phyloP scores from a whole-genome alignment of 1,140 invertebrate species.

The Spodoptera frugiperda region DNA sequence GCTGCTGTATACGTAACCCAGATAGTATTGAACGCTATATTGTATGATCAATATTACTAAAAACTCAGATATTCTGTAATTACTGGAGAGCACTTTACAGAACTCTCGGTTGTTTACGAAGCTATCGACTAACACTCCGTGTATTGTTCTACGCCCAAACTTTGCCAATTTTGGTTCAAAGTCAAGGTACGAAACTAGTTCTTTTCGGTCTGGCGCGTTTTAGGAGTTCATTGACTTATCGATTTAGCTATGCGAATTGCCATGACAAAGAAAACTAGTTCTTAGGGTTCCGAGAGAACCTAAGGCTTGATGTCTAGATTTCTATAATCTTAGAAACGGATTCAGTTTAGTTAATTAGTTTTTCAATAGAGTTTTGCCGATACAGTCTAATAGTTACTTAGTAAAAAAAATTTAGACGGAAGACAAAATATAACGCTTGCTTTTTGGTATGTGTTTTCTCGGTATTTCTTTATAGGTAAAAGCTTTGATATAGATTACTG shows the following conservation, averaged over 20 bases:
- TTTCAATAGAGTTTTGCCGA: no score
- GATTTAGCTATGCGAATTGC: not conserved
- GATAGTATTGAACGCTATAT: not conserved
- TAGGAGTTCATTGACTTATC: conserved; percentile 43
- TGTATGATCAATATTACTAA: not conserved
- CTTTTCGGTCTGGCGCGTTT: conserved; percentile 42
- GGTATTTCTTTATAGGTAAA: not conserved
- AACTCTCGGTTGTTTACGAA: conserved; percentile 14
- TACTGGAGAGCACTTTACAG: conserved; percentile 8
- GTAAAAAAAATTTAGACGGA: no score
- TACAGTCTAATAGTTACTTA: no score
- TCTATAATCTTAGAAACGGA: no score
- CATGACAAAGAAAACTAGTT: conserved; percentile 9
- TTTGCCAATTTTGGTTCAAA: conserved; percentile 4
- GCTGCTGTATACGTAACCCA: not conserved
- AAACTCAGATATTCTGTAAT: not conserved
- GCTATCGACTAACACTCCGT: conserved; percentile 12
- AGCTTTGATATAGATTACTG: not conserved
- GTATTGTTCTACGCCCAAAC: conserved; percentile 12
- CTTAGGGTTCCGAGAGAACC: not conserved
- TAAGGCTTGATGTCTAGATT: no score
- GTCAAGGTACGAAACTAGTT: conserved; percentile 34
- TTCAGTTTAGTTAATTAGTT: no score
- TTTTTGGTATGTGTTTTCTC: no score
- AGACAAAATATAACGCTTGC: no score